Evolutionary conservation across 2,888 invertebrate species (phyloP).

Genomic region (Ormyrus pomaceus): DNA sequence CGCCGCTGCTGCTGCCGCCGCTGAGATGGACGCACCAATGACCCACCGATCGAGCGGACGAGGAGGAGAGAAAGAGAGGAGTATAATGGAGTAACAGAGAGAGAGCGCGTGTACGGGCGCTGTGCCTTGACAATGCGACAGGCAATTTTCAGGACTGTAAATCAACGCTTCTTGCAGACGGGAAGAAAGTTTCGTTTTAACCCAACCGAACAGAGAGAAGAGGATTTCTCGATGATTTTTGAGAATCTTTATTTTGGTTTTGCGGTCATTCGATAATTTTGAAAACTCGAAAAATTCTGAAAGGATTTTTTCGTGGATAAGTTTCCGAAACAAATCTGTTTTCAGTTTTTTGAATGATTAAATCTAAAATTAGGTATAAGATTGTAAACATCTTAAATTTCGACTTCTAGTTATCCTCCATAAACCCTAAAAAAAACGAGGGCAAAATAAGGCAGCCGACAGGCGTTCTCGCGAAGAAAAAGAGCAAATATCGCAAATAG

Average conservation of each 20-base stretch:
- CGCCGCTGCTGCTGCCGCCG: neutral
- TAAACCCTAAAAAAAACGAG: too few species aligned
- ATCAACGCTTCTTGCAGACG: conserved; percentile 38
- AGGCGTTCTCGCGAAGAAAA: neutral
- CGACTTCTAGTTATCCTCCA: too few species aligned
- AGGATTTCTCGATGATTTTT: neutral
- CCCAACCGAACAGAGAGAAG: neutral
- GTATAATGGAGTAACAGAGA: neutral
- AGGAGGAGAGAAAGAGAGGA: neutral
- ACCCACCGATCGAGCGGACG: conserved; percentile 25
- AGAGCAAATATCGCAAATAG: conserved; percentile 18
- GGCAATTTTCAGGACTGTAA: conserved; percentile 31
- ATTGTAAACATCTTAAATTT: too few species aligned
- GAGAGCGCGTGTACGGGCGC: neutral
- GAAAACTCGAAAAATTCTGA: neutral
- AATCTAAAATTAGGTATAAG: too few species aligned
- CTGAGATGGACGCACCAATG: conserved; percentile 14
- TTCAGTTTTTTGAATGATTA: neutral
- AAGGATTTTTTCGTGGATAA: neutral
- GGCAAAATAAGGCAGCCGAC: too few species aligned
- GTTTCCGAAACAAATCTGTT: neutral
- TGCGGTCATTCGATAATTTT: too few species aligned
- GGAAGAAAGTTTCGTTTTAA: neutral
- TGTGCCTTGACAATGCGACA: conserved; percentile 32
- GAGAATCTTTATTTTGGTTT: neutral